Evolutionary conservation across 2,888 invertebrate species (phyloP), one percentile per base, ranked within the genome.

Genomic region (Phalera bucephala): DNA sequence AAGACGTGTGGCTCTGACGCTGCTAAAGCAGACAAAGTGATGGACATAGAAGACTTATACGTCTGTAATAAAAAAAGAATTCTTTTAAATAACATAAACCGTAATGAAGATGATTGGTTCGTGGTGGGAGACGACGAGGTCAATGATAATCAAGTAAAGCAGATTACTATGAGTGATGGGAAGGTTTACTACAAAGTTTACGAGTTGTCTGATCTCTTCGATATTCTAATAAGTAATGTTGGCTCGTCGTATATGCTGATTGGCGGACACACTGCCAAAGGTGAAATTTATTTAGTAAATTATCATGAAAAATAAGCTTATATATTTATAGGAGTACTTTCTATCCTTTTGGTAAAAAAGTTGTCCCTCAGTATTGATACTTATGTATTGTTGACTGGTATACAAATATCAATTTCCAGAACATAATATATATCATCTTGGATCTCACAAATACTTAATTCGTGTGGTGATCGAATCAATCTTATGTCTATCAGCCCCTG

Each of bases 251-350:
- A 93, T 56, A 90, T 92, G 73, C 64, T 95, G 3, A 91, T 95
- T 1, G 93, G 92, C 29, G 95, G 95, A 9, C 94, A 94, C 65
- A 95, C 93, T 5, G 93, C 92, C 15, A 92, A 91, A 75, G 95
- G 94, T 93, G 76, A 27, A n/a, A n/a, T n/a, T n/a, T n/a, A n/a
- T n/a, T n/a, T n/a, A n/a, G n/a, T n/a, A n/a, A n/a, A n/a, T n/a
- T n/a, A n/a, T n/a, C n/a, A n/a, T n/a, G n/a, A n/a, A n/a, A n/a
- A n/a, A n/a, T n/a, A n/a, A n/a, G n/a, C n/a, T n/a, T n/a, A n/a
- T n/a, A n/a, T n/a, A n/a, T n/a, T n/a, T n/a, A 7, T 5, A 8
- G 21, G 6, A 17, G 3, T 3, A 17, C 5, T 3, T 3, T 17
- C 3, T 17, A 3, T 3, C 3, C 17, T 3, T 5, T 17, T 3